Percentiles rank a stretch among this genome's conserved stretches.
Conservation (phyloP, 2,888 invertebrate species). For the Sylvicola fuscatus region DNA sequence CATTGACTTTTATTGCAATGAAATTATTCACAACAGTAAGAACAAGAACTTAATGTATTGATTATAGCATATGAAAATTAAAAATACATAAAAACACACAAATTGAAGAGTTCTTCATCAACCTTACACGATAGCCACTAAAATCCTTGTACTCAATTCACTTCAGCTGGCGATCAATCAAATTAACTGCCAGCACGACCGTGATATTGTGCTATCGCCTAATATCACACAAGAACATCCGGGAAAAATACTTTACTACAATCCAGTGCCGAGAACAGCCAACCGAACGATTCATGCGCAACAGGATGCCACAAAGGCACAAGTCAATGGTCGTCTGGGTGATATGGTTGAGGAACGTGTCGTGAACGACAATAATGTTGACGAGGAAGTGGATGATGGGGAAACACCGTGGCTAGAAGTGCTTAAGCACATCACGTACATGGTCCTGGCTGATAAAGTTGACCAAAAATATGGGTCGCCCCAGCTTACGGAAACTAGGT, state of each 20-base stretch:
- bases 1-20: too few relatives aligned
- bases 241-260: conserved; percentile 20
- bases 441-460: conserved; percentile 30
- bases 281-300: background rate
- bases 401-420: conserved; percentile 41
- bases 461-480: conserved; percentile 6
- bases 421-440: conserved; percentile 41
- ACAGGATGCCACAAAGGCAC: background rate
- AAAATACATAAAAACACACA: too few relatives aligned
- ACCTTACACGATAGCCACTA: too few relatives aligned
- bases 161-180: too few relatives aligned
- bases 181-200: conserved; percentile 9
- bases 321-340: background rate
- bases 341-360: background rate
- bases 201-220: conserved; percentile 22
- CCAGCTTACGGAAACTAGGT: conserved; percentile 1
- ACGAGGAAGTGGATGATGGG: background rate
- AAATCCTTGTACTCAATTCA: too few relatives aligned
- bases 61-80: too few relatives aligned
- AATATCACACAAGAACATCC: conserved; percentile 15
- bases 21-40: too few relatives aligned
- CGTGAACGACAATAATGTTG: background rate
- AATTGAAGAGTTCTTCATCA: too few relatives aligned
- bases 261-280: conserved; percentile 5
- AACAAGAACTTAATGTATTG: too few relatives aligned